These are phyloP conservation scores for Paradoxurus hermaphroditus DNA, from an alignment of 2,113 vertebrate genomes.

Conservation along the genomic window DNA sequence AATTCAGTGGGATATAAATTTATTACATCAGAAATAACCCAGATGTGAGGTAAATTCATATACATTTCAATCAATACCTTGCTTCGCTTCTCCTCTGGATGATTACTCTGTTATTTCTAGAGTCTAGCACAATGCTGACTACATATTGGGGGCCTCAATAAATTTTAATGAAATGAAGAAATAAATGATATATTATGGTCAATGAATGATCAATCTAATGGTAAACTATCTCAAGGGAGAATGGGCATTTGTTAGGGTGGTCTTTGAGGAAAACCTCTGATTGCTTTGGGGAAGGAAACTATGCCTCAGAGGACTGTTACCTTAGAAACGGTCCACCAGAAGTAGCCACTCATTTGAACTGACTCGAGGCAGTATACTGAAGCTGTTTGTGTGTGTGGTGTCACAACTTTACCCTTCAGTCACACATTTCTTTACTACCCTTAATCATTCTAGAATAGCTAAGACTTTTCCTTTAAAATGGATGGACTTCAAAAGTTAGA, in stretches of 20 bases:
- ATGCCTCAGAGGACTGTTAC: neutral
- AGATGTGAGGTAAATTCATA: neutral
- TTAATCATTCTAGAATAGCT: neutral
- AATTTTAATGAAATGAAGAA: neutral
- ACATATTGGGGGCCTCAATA: neutral
- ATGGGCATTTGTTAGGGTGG: neutral
- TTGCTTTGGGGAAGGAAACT: neutral
- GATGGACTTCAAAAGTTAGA: neutral
- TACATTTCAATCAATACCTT: neutral
- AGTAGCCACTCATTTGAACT: neutral
- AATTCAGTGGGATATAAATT: neutral
- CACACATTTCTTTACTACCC: neutral
- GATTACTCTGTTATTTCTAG: neutral
- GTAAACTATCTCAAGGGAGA: neutral
- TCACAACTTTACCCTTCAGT: rapidly evolving
- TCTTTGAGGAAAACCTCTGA: neutral
- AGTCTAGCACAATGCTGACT: neutral
- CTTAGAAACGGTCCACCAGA: neutral
- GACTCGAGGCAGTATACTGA: neutral
- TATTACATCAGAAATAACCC: neutral
- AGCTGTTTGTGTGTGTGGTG: neutral
- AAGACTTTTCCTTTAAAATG: neutral
- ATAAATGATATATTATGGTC: neutral
- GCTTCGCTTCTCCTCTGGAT: neutral
- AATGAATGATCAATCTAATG: neutral